These are phyloP conservation scores for Apostichopus parvimensis DNA, from an alignment of 35 echinoderm and acorn worm genomes.

Conservation along the genomic window DNA sequence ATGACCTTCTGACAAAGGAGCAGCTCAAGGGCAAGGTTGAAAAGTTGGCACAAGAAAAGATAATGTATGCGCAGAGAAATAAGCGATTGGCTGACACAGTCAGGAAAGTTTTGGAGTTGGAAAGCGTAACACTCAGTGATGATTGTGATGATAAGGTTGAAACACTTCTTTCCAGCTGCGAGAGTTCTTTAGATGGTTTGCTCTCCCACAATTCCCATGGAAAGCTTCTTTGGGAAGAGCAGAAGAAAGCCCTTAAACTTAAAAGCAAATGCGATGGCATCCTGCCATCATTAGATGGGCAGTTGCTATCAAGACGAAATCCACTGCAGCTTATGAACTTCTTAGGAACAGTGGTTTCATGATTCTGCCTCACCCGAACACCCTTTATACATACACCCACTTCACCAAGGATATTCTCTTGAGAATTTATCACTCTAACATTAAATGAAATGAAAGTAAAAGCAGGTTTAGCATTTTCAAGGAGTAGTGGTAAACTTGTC, in stretches of 20 bases:
- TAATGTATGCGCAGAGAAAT: background rate
- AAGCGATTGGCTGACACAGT: background rate
- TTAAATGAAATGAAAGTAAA: too few species aligned
- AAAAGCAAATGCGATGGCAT: too few species aligned
- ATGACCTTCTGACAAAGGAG: background rate
- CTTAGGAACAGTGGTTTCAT: too few species aligned
- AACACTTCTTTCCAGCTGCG: background rate
- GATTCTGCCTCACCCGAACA: too few species aligned
- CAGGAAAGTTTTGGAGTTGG: background rate
- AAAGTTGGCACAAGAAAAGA: background rate
- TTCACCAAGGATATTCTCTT: too few species aligned
- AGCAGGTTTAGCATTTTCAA: too few species aligned
- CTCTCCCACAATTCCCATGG: background rate
- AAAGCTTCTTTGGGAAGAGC: slow-evolving; percentile 57
- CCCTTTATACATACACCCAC: too few species aligned
- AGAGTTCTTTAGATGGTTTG: background rate
- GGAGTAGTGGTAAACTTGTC: too few species aligned
- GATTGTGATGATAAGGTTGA: background rate
- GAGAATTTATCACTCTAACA: too few species aligned
- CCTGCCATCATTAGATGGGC: too few species aligned
- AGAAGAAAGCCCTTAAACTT: background rate
- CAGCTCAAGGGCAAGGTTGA: background rate
- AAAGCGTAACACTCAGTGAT: background rate
- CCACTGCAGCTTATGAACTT: too few species aligned
- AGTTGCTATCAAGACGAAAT: too few species aligned